phyloP scores from a whole-genome alignment of 2,113 vertebrate species.

The Ciconia stormi region DNA sequence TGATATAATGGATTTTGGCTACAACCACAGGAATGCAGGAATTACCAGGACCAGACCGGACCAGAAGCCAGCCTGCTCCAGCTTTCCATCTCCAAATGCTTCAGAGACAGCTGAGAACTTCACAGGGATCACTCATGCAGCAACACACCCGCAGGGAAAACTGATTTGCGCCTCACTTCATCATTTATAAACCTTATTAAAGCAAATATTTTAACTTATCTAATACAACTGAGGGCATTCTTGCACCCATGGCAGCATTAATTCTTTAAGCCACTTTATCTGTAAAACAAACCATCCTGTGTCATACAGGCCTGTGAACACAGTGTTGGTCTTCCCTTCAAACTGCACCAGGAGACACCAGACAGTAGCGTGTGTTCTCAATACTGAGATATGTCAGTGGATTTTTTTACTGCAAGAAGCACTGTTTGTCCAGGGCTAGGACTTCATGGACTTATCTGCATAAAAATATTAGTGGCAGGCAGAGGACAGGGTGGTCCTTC shows the following conservation, averaged over 20 bases:
- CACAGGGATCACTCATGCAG: background rate
- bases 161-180: background rate
- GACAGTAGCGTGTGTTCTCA: background rate
- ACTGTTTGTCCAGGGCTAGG: background rate
- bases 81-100: background rate
- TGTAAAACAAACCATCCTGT: background rate
- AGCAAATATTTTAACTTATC: background rate
- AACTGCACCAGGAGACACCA: background rate
- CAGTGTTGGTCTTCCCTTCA: background rate
- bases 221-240: background rate
- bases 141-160: background rate
- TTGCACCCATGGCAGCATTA: background rate
- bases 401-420: background rate
- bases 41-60: background rate
- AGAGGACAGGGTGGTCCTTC: background rate
- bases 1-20: background rate
- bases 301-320: background rate
- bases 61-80: background rate
- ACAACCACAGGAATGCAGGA: background rate
- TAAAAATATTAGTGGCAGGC: background rate
- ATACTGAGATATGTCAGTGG: background rate
- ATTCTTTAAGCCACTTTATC: background rate
- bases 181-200: background rate
- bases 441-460: background rate
- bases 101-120: background rate